These are phyloP conservation scores for Hypanus sabinus DNA, from an alignment of 2,113 vertebrate genomes.

Conservation along the genomic window DNA sequence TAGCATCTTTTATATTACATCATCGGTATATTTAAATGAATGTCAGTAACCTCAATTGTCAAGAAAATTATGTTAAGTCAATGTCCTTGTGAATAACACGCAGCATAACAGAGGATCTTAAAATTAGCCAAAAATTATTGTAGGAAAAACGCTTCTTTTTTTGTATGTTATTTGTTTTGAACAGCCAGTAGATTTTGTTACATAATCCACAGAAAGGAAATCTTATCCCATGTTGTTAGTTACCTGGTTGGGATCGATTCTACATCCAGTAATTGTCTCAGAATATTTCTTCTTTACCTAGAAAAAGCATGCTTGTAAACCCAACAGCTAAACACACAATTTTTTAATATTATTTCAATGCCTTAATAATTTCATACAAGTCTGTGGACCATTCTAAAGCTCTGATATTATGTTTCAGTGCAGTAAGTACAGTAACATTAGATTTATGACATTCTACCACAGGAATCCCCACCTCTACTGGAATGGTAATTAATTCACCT, in stretches of 20 bases:
- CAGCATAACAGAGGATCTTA: background rate
- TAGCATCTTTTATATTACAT: background rate
- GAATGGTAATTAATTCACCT: background rate
- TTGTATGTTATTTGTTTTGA: background rate
- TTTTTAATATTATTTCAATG: background rate
- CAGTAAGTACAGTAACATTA: background rate
- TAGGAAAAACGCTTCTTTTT: background rate
- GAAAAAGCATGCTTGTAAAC: background rate
- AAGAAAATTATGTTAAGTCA: background rate
- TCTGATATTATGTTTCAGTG: background rate
- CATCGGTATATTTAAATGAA: background rate
- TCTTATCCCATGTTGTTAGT: background rate
- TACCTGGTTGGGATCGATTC: background rate
- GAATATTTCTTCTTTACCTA: background rate
- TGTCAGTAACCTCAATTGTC: background rate
- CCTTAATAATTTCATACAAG: background rate
- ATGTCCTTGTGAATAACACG: background rate
- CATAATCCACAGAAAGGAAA: background rate
- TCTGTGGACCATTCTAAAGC: background rate
- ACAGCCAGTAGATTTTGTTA: background rate
- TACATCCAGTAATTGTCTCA: background rate
- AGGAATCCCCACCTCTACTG: background rate
- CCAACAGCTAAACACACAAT: background rate
- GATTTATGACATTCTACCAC: background rate
- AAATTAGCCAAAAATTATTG: slow-evolving; percentile 2